These are phyloP conservation scores for Seriola dumerili DNA, from an alignment of 2,113 vertebrate genomes.

Conservation along the genomic window DNA sequence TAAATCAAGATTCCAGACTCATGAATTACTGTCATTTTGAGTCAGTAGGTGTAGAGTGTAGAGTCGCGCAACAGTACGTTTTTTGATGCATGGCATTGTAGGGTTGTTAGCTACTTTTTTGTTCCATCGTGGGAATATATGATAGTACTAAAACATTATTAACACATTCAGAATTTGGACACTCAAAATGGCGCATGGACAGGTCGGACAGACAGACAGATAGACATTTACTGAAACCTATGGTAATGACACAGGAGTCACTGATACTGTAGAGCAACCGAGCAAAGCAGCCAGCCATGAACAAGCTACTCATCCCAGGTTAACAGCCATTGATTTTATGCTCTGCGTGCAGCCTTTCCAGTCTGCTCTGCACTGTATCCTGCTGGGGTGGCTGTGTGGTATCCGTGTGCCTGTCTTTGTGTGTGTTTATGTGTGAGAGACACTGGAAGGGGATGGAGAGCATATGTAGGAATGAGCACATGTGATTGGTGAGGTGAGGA, in stretches of 20 bases:
- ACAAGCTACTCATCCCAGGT: conserved; percentile 76
- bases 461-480: conserved; percentile 26
- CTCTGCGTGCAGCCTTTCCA: conserved; percentile 64
- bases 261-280: conserved; percentile 51
- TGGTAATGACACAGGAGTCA: conserved; percentile 61
- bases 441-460: background rate
- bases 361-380: conserved; percentile 44
- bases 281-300: conserved; percentile 58
- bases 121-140: background rate
- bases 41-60: no score
- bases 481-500: conserved; percentile 33
- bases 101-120: background rate
- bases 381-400: conserved; percentile 15
- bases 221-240: conserved; percentile 67
- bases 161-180: background rate
- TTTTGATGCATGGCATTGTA: background rate
- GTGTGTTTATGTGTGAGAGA: conserved; percentile 21
- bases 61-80: background rate
- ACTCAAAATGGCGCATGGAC: no score
- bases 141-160: background rate
- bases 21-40: background rate
- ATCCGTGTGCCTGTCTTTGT: background rate
- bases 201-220: background rate
- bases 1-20: background rate
- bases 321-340: conserved; percentile 79